These are phyloP conservation scores for Calliopsis andreniformis DNA, from an alignment of 1,140 invertebrate species.

Conservation along the genomic window DNA sequence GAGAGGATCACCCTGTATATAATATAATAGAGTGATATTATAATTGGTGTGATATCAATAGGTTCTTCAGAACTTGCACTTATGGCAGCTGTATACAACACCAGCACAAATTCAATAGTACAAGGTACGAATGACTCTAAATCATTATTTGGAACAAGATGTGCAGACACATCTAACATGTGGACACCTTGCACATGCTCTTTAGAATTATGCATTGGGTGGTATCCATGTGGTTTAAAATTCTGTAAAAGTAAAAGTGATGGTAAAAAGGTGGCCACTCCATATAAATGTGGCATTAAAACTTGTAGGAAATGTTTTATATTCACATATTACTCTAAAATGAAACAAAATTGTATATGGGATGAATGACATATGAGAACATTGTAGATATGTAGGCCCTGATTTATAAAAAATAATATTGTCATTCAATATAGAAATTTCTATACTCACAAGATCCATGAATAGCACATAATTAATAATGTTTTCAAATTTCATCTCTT, in stretches of 20 bases:
- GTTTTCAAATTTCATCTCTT: neutral
- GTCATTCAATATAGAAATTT: too few relatives aligned
- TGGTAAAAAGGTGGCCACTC: conserved; percentile 83
- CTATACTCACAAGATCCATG: too few relatives aligned
- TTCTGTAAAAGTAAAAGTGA: conserved; percentile 91
- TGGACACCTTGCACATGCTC: conserved; percentile 89
- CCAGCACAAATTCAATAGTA: conserved; percentile 79
- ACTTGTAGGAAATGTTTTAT: conserved; percentile 94
- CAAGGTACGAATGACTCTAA: conserved; percentile 68
- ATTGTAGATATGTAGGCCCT: conserved; percentile 48
- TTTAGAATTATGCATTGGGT: conserved; percentile 90
- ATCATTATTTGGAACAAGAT: conserved; percentile 78
- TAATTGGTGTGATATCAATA: too few relatives aligned
- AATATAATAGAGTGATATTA: too few relatives aligned
- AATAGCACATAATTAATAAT: neutral
- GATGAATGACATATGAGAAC: conserved; percentile 87
- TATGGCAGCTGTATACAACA: conserved; percentile 82
- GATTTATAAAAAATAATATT: neutral
- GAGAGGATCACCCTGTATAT: too few relatives aligned
- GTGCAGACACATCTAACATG: conserved; percentile 85
- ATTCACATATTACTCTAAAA: conserved; percentile 91
- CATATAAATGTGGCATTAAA: conserved; percentile 96
- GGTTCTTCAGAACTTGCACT: conserved; percentile 84
- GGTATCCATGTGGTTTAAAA: conserved; percentile 96
- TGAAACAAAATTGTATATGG: conserved; percentile 93